Conservation (phyloP, 2,113 vertebrate species). For the Indri indri region DNA sequence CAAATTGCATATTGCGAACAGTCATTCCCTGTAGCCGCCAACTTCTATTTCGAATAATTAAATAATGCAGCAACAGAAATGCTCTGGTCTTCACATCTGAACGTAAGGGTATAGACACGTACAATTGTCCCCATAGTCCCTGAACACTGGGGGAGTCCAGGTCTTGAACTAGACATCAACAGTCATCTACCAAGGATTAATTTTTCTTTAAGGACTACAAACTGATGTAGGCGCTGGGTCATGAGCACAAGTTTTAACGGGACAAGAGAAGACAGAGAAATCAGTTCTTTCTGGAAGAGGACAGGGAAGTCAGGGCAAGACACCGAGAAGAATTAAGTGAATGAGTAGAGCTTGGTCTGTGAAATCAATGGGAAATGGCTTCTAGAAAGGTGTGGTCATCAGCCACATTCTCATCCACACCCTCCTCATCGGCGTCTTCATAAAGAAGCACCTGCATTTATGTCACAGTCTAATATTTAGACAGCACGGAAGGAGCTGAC, state of each 20-base stretch:
- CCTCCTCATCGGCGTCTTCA: background rate
- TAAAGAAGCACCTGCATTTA: background rate
- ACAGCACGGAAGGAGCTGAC: background rate
- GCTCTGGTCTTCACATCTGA: background rate
- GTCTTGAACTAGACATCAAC: background rate
- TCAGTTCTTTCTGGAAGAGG: background rate
- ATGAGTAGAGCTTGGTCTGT: background rate
- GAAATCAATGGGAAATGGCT: background rate
- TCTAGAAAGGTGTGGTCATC: background rate
- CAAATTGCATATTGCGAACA: constrained; percentile 68
- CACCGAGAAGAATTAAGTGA: background rate
- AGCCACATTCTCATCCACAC: background rate
- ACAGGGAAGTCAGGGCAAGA: background rate
- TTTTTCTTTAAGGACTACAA: background rate
- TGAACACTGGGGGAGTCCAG: background rate
- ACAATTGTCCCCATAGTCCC: background rate
- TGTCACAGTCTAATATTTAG: background rate
- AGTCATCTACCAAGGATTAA: background rate
- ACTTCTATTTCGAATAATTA: constrained; percentile 69
- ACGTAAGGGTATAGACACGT: background rate
- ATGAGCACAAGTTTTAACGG: background rate
- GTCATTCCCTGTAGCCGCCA: constrained; percentile 23
- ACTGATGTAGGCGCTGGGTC: background rate
- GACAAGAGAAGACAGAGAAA: background rate
- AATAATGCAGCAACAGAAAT: constrained; percentile 55